Evolutionary conservation across 2,888 invertebrate species (phyloP), one percentile per base, ranked within the genome.

Genomic region (Agonopterix heracliana): DNA sequence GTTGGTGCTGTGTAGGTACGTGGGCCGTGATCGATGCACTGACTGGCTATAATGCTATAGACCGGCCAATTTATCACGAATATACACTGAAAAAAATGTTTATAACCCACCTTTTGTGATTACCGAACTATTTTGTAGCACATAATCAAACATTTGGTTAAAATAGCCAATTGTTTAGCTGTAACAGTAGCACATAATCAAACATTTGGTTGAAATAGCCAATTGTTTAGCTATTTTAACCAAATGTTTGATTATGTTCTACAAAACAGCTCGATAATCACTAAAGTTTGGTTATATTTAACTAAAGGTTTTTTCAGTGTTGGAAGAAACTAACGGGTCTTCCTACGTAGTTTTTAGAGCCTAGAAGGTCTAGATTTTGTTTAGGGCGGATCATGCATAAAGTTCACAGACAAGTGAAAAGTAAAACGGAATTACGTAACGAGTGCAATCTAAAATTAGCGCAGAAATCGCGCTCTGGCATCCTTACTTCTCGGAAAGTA

Each of bases 11-110:
- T 60, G 59, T 57, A 61, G 51, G 57, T 59, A 61, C 68, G 75
- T 68, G 63, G 72, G 71, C 50, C 56, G 68, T 71, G 73, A 72
- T 68, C 60, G 64, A 73, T 74, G 69, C 71, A 67, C 55, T 54
- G 54, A 47, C 55, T 55, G 55, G 50, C 3, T 9, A 54, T 54
- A 51, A n/a, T n/a, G n/a, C n/a, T n/a, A n/a, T n/a, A n/a, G 38
- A 38, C 10, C 54, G 56, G 53, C 53, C 49, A 50, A 41, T 43
- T 49, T 49, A 41, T 54, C 13, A n/a, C 40, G 38, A 12, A 12
- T 11, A 12, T 12, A 41, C n/a, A n/a, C n/a, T n/a, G n/a, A n/a
- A n/a, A n/a, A n/a, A n/a, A n/a, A n/a, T n/a, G n/a, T n/a, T n/a
- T n/a, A n/a, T n/a, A n/a, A n/a, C n/a, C n/a, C n/a, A n/a, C n/a